Evolutionary conservation across 2,113 vertebrate species (phyloP).

Genomic region (Sylvietta virens): DNA sequence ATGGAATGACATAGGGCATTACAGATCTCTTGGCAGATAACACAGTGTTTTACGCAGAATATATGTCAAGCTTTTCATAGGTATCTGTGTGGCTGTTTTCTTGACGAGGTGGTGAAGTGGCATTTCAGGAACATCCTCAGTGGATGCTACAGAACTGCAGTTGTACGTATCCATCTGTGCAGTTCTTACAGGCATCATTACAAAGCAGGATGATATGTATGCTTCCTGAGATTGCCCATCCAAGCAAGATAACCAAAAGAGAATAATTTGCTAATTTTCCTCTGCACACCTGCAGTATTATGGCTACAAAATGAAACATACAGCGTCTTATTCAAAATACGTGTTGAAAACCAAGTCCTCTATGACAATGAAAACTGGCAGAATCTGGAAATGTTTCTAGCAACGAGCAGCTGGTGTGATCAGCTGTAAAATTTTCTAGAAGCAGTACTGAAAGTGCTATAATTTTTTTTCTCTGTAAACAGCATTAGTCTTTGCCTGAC

Average conservation of each 20-base stretch:
- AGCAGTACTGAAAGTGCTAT: not conserved
- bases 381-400: not conserved
- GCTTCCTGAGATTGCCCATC: not conserved
- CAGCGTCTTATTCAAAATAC: not conserved
- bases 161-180: not conserved
- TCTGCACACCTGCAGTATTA: not conserved
- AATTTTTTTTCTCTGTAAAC: not conserved
- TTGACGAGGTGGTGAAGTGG: not conserved
- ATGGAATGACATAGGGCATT: not conserved
- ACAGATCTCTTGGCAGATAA: not conserved
- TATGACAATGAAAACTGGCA: not conserved
- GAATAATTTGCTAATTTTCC: not conserved
- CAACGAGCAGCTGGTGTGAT: not conserved
- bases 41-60: not conserved
- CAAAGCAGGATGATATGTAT: not conserved
- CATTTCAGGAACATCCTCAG: not conserved
- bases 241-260: not conserved
- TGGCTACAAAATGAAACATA: not conserved
- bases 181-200: not conserved
- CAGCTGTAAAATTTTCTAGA: not conserved
- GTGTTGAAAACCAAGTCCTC: not conserved
- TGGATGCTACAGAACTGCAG: not conserved
- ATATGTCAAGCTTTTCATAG: not conserved
- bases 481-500: not conserved
- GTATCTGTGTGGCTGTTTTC: not conserved